Evolutionary conservation across 2,888 invertebrate genomes (phyloP).

Genomic region (Apotomis betuletana): DNA sequence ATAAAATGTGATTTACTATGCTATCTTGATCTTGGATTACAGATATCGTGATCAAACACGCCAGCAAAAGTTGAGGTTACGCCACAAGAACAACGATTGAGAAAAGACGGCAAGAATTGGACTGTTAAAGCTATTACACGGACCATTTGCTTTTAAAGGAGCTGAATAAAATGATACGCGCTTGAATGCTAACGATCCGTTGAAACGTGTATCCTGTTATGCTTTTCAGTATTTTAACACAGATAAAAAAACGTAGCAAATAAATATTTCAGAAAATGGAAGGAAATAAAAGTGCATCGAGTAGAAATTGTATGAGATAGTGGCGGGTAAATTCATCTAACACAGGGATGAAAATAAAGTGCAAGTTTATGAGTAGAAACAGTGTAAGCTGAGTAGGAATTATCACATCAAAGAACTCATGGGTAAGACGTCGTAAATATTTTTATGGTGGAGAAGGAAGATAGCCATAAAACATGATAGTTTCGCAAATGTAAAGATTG

Average conservation of each 20-base stretch:
- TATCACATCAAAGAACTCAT: conserved; percentile 23
- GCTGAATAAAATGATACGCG: conserved; percentile 24
- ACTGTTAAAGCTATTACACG: conserved; percentile 29
- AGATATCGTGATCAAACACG: background rate
- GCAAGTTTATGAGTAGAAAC: background rate
- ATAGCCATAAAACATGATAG: conserved; percentile 21
- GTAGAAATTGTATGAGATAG: background rate
- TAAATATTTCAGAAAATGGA: background rate
- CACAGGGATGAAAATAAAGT: background rate
- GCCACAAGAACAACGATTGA: conserved; percentile 14
- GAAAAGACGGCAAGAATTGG: conserved; percentile 13
- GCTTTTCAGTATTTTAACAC: conserved; percentile 19
- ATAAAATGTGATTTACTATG: conserved; percentile 14
- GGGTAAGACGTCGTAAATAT: conserved; percentile 21
- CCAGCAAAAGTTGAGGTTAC: background rate
- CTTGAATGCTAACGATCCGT: conserved; percentile 17
- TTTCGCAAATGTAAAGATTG: conserved; percentile 17
- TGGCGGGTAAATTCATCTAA: background rate
- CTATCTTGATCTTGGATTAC: background rate
- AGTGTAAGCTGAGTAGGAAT: conserved; percentile 8
- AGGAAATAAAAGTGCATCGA: background rate
- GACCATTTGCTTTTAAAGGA: conserved; percentile 32
- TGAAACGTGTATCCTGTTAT: conserved; percentile 22
- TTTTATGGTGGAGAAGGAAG: conserved; percentile 17
- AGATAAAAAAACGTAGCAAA: background rate